phyloP scores from a whole-genome alignment of 2,888 invertebrate species.

The Hanleya hanleyi region DNA sequence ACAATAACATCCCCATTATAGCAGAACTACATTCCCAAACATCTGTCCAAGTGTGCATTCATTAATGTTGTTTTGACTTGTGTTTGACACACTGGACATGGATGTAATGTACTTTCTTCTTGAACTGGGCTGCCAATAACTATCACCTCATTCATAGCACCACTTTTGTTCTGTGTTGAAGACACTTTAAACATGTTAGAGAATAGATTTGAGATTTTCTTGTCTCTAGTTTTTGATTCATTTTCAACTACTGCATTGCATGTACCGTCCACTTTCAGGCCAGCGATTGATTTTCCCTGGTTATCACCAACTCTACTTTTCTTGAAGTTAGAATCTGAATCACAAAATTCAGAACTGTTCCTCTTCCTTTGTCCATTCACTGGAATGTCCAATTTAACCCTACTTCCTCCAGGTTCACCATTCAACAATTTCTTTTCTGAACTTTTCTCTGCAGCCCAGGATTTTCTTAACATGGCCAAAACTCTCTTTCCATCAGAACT shows the following conservation, averaged over 20 bases:
- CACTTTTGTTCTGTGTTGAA: too few relatives aligned
- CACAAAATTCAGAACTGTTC: neutral
- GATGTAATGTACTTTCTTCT: neutral
- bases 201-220: too few relatives aligned
- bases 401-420: neutral
- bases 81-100: constrained; percentile 59
- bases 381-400: neutral
- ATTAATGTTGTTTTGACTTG: constrained; percentile 42
- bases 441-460: neutral
- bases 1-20: too few relatives aligned
- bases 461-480: constrained; percentile 3
- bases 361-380: neutral
- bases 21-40: too few relatives aligned
- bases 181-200: too few relatives aligned
- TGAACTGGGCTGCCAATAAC: neutral
- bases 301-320: neutral
- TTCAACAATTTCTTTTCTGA: constrained; percentile 1
- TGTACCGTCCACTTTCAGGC: too few relatives aligned
- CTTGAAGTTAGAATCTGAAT: neutral
- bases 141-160: too few relatives aligned
- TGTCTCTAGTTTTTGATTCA: too few relatives aligned
- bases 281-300: neutral
- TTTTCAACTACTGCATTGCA: too few relatives aligned
- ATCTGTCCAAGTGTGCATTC: constrained; percentile 62
- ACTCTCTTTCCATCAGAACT: neutral